Evolutionary conservation across 1,140 invertebrate genomes (phyloP), one percentile per base, ranked within the genome.

Genomic region (Drosophila sucinea): DNA sequence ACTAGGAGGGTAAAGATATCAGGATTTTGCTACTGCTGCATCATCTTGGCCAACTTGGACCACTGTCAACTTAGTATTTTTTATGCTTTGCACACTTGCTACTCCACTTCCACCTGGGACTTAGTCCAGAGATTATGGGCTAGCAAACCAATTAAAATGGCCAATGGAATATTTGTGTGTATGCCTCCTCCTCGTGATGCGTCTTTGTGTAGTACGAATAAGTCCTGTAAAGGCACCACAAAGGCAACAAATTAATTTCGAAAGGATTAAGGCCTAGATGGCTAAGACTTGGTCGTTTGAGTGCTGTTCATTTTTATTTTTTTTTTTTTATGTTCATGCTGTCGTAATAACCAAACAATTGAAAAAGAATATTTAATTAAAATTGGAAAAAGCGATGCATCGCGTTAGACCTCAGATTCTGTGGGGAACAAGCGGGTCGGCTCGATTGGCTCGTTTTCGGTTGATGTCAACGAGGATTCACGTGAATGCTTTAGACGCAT

Each of bases 81-180:
- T 38, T 64, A 44, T 44, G 70, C 61, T 65, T 73, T 51, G 35
- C 33, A 62, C 60, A 55, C 68, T 67, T 76, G 27, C 74, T 60
- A 25, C 64, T 51, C 35, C 10, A 51, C 17, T 62, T 40, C 54
- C 73, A 70, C 67, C 67, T 77, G 67, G 51, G 77, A 89, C 84
- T 89, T 89, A 87, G 77, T 67, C 44, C 25, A 44, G 62, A 80
- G 83, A 77, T 89, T 89, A 86, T 77, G 67, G 64, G 83, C 80
- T 89, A 40, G 64, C 84, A 86, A 86, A 83, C 76, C 83, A 86
- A 86, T 86, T 87, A 89, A 86, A 86, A 87, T 56, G 84, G 84
- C 77, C 76, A 82, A 82, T 67, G 81, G 58, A 79, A 83, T 70
- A 61, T 51, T 51, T 51, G 35, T 38, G 4, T 51, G 41, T 44